phyloP scores from a whole-genome alignment of 2,113 vertebrate genomes.

The Pycnonotus jocosus region DNA sequence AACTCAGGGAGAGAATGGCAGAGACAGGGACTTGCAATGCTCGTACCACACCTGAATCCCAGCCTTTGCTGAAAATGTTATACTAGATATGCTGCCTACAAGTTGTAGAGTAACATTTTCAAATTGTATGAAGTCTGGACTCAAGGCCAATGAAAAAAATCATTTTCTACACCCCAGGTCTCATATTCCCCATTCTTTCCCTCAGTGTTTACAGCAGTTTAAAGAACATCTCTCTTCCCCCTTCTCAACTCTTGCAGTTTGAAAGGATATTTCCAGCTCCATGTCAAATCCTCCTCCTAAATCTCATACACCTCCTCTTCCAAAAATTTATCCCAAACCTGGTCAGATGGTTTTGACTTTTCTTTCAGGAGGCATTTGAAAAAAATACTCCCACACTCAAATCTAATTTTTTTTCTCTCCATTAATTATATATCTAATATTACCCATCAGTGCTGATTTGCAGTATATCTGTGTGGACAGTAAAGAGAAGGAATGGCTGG shows the following conservation, averaged over 20 bases:
- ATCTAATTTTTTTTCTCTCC: constrained; percentile 17
- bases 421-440: constrained; percentile 55
- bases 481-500: not conserved
- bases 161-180: rapidly evolving
- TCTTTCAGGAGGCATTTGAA: not conserved
- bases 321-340: constrained; percentile 32
- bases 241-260: not conserved
- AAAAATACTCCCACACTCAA: not conserved
- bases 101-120: not conserved
- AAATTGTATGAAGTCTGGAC: not conserved
- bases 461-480: not conserved
- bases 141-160: not conserved
- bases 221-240: not conserved
- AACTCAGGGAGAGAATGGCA: not conserved
- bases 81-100: not conserved
- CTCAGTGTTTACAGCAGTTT: rapidly evolving
- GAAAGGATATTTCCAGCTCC: not conserved
- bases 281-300: constrained; percentile 23
- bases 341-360: constrained; percentile 24
- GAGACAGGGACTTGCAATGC: not conserved
- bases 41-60: rapidly evolving
- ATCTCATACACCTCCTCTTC: not conserved
- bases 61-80: not conserved
- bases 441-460: constrained; percentile 26
- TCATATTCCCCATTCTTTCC: not conserved